Evolutionary conservation across 2,888 invertebrate genomes (phyloP).

Genomic region (Proisotoma minuta): DNA sequence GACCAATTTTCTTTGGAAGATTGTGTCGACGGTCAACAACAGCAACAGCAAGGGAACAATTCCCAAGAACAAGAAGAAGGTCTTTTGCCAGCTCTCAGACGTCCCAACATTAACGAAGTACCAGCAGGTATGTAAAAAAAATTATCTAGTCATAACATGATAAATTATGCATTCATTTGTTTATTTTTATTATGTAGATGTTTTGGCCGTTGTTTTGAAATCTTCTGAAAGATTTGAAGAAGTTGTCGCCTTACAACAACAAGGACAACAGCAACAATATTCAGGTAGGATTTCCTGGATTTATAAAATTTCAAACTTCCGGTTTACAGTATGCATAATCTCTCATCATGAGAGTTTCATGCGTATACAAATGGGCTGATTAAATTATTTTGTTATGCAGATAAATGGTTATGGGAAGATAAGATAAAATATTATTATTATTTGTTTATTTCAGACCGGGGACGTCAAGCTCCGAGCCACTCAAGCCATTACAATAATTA

Average conservation of each 20-base stretch:
- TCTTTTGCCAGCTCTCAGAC: constrained; percentile 30
- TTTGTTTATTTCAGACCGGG: too few relatives aligned
- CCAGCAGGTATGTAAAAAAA: constrained; percentile 26
- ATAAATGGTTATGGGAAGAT: too few relatives aligned
- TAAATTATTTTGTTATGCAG: too few relatives aligned
- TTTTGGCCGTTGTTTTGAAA: constrained; percentile 36
- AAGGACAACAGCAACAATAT: not conserved
- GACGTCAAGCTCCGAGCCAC: too few relatives aligned
- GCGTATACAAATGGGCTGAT: too few relatives aligned
- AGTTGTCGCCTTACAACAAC: constrained; percentile 17
- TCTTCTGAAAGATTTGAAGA: constrained; percentile 31
- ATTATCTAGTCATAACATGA: not conserved
- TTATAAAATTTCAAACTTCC: too few relatives aligned
- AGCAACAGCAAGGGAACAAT: not conserved
- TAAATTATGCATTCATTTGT: not conserved
- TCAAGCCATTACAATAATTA: not conserved
- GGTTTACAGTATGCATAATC: too few relatives aligned
- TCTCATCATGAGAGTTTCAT: too few relatives aligned
- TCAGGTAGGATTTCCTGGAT: not conserved
- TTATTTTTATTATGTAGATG: constrained; percentile 20
- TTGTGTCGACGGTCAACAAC: not conserved
- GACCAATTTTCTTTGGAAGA: not conserved
- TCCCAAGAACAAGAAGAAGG: constrained; percentile 18
- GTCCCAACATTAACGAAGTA: constrained; percentile 37
- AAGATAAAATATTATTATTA: too few relatives aligned